phyloP scores from a whole-genome alignment of 2,113 vertebrate genomes.

The Sphyrna mokarran region DNA sequence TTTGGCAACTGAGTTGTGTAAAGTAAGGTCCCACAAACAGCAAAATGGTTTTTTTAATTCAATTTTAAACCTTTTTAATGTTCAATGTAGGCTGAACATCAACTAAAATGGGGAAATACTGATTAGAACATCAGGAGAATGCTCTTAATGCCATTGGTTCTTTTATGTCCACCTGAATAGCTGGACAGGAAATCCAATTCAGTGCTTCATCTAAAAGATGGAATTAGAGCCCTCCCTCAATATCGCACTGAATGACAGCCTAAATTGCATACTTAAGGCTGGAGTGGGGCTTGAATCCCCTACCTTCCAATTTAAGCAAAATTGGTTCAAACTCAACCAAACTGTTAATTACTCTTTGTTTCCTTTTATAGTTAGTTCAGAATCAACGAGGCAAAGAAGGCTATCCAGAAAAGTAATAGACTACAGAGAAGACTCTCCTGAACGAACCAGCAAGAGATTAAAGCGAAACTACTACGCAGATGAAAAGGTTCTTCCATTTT shows the following conservation, averaged over 20 bases:
- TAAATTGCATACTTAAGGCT: neutral
- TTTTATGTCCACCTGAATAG: neutral
- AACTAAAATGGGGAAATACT: neutral
- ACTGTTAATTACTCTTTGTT: neutral
- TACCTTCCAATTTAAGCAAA: neutral
- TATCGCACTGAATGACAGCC: neutral
- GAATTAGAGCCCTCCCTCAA: neutral
- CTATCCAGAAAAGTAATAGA: slow-evolving; percentile 40
- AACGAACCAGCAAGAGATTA: slow-evolving; percentile 45
- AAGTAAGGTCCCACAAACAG: neutral
- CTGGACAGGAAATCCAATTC: neutral
- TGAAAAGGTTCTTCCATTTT: slow-evolving; percentile 42
- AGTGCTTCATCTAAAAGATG: neutral
- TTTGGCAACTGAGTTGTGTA: neutral
- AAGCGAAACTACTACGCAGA: slow-evolving; percentile 45
- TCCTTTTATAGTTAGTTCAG: slow-evolving; percentile 44
- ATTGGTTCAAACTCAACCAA: neutral
- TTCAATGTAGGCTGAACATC: neutral
- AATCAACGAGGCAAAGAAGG: slow-evolving; percentile 42
- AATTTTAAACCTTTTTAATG: neutral
- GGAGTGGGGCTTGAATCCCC: neutral
- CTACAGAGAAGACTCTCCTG: slow-evolving; percentile 37
- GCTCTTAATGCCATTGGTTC: neutral
- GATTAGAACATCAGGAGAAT: neutral
- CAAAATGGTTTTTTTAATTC: neutral